Base-by-base conservation (phyloP, 1,140 invertebrate genomes). In the Fragariocoptes setiger region DNA sequence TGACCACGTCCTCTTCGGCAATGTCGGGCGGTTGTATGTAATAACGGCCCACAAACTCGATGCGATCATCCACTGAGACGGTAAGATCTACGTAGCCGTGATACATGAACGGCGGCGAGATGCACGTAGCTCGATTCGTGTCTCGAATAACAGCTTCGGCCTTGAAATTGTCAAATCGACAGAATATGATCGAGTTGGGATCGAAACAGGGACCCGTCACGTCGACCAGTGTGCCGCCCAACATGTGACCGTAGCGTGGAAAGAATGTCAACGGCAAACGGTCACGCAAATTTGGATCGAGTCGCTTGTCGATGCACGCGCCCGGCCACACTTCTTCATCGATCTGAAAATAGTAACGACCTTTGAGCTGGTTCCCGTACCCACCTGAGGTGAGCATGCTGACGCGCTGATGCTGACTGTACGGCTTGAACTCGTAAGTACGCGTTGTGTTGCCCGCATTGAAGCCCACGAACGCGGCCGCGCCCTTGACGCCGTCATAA, bases 401-500 rank as follows among this genome's bases (percentile, higher is more conserved):
- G 8, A 86, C 64, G 16, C 78, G 74, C 19, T 76, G 71, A 21
- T 66, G 63, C 58, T 86, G 80, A 37, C 79, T 85, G 56, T 83
- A 88, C 0, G 82, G 82, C 41, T 65, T 67, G 54, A 86, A 86
- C 57, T 85, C 76, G 55, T 72, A 85, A 43, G 70, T 71, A 53
- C 72, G 66, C 1, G 80, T 92, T 14, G 77, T 82, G 52, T 92
- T 92, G 42, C 83, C 83, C 40, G 74, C 82, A 54, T 92, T 90
- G 57, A 90, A 92, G 25, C 83, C 83, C 50, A 80, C 77, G 53
- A 67, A 85, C 47, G 79, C 80, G 2, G 79, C 72, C 5, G 67
- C 65, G 52, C 80, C 80, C 41, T 77, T 78, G 51, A 76, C 75
- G 38, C 80, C 83, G 37, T 66, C 68, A 13, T 42, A 52, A 19